Evolutionary conservation across 2,888 invertebrate species (phyloP).

Genomic region (Hetaerina titia): DNA sequence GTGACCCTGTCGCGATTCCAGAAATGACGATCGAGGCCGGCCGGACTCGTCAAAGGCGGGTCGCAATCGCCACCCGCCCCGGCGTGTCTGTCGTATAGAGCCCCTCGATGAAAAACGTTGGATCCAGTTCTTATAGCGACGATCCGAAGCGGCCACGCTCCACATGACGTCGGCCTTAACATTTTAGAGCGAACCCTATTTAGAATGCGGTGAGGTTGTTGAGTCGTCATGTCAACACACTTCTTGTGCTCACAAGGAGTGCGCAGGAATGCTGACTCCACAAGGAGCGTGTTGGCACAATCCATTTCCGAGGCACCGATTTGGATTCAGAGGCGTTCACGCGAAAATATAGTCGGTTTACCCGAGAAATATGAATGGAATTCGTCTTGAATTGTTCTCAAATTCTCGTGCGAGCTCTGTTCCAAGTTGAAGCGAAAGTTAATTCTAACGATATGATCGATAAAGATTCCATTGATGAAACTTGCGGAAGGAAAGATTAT

Average conservation of each 20-base stretch:
- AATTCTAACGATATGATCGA: neutral
- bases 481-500: neutral
- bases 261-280: neutral
- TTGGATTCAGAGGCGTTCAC: neutral
- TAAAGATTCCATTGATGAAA: neutral
- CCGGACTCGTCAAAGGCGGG: neutral
- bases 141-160: neutral
- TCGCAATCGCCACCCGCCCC: neutral
- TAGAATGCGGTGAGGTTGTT: neutral
- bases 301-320: neutral
- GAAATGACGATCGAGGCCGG: neutral
- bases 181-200: neutral
- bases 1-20: neutral
- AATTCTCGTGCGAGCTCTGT: neutral
- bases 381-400: neutral
- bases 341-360: too few species aligned
- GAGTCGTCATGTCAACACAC: slow-evolving; percentile 10
- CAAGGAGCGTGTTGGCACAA: neutral
- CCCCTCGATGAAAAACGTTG: neutral
- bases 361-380: neutral
- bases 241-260: neutral
- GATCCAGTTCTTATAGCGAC: neutral
- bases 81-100: neutral
- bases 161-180: neutral
- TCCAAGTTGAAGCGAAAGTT: neutral